Evolutionary conservation across 2,113 vertebrate genomes (phyloP), one percentile per base, ranked within the genome.

Genomic region (Tragelaphus imberbis): DNA sequence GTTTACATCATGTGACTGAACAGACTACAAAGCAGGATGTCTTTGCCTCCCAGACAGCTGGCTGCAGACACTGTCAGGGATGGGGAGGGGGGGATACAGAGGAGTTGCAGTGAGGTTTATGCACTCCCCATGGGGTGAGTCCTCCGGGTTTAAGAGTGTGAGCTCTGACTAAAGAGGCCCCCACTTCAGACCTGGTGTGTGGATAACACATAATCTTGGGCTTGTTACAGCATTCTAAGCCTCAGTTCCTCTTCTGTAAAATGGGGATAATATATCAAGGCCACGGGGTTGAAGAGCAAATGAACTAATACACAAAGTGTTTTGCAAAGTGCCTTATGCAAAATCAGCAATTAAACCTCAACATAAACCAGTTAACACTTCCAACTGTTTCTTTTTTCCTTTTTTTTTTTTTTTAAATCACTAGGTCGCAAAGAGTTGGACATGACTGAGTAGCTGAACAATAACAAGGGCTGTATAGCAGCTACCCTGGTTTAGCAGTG

Each of bases 151-250:
- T 19, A 25, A 36, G 17, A 44, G 27, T 13, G 8, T 23, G 55
- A 53, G 13, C 36, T 63, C 47, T 56, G 51, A n/a, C 30, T 33
- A 8, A 19, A 95, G 68, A 40, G 36, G 7, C 7, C 44, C 19
- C 44, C 14, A 3, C 6, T 27, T 17, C 25, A 17, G 25, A n/a
- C 2, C 1, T 17, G 14, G 30, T 28, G 47, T 28, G 63, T 89
- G 4, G 53, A 16, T 1, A 56, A 36, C 28, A 1, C 1, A 28
- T 1, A 65, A 11, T 12, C 81, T 1, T 28, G 25, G 68, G 15
- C 28, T 25, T 14, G 28, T 5, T 2, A 23, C n/a, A 59, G 27
- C 61, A 68, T 2, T 85, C 49, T 8, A 55, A 90, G 36, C 40
- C 90, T 68, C 51, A 7, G 25, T 5, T 82, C 56, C 33, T 59